Conservation (phyloP, 2,888 invertebrate species). For the Brachypalpus laphriformis region DNA sequence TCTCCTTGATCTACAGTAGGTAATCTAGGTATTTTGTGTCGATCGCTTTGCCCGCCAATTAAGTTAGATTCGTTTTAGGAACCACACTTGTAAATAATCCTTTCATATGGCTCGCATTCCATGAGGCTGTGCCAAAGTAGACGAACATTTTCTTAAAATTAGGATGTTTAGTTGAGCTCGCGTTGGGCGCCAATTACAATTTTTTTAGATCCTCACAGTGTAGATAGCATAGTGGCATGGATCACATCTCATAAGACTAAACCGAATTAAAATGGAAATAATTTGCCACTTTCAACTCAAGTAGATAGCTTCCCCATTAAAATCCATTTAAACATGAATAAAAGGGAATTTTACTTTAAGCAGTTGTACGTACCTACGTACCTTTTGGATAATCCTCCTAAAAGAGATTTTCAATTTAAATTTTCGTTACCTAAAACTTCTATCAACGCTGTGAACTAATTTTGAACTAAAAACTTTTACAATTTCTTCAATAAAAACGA, state of each 20-base stretch:
- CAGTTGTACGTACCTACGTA: not conserved
- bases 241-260: not conserved
- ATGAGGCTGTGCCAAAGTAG: too few species aligned
- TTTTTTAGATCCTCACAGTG: too few species aligned
- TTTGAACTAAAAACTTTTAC: slow-evolving; percentile 53
- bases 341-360: not conserved
- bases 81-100: too few species aligned
- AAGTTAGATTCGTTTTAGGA: too few species aligned
- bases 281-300: not conserved
- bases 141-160: too few species aligned
- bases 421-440: slow-evolving; percentile 39
- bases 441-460: slow-evolving; percentile 31
- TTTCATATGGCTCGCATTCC: too few species aligned
- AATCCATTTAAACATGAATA: not conserved
- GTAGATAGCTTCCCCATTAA: not conserved
- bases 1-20: too few species aligned
- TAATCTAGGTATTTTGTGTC: too few species aligned
- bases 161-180: not conserved
- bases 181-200: slow-evolving; percentile 1
- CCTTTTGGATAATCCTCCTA: slow-evolving; percentile 26
- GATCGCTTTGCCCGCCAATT: too few species aligned
- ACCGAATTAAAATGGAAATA: not conserved
- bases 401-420: slow-evolving; percentile 47
- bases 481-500: slow-evolving; percentile 54
- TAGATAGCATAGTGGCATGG: too few species aligned